Conservation (phyloP, 2,113 vertebrate species). For the Ramphastos sulfuratus region DNA sequence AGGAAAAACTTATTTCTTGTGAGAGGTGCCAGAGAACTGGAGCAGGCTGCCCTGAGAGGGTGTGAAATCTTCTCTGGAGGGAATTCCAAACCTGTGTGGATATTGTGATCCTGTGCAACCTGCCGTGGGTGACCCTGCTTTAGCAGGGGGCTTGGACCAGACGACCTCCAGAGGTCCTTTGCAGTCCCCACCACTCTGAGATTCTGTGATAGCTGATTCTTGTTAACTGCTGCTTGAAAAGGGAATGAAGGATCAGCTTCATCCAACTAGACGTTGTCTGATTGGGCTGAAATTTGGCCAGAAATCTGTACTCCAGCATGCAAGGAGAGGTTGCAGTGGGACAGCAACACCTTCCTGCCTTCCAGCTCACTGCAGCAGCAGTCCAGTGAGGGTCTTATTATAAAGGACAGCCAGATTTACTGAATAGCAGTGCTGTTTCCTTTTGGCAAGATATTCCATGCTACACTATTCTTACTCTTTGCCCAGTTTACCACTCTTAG, state of each 20-base stretch:
- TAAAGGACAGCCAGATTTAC: background rate
- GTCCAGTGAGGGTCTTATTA: background rate
- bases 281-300: background rate
- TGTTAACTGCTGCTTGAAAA: background rate
- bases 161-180: background rate
- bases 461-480: background rate
- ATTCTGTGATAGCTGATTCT: background rate
- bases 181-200: background rate
- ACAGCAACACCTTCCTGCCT: background rate
- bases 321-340: background rate
- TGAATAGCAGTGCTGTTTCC: background rate
- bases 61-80: too few relatives aligned
- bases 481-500: background rate
- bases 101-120: background rate
- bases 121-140: background rate
- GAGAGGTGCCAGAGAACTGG: too few relatives aligned
- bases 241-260: background rate
- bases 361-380: background rate
- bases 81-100: too few relatives aligned
- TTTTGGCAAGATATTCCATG: background rate
- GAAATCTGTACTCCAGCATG: background rate
- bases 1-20: too few relatives aligned
- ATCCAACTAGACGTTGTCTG: background rate
- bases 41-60: too few relatives aligned
- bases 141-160: background rate